Conservation (phyloP, 2,113 vertebrate species). For the Oxygymnocypris stewartii region DNA sequence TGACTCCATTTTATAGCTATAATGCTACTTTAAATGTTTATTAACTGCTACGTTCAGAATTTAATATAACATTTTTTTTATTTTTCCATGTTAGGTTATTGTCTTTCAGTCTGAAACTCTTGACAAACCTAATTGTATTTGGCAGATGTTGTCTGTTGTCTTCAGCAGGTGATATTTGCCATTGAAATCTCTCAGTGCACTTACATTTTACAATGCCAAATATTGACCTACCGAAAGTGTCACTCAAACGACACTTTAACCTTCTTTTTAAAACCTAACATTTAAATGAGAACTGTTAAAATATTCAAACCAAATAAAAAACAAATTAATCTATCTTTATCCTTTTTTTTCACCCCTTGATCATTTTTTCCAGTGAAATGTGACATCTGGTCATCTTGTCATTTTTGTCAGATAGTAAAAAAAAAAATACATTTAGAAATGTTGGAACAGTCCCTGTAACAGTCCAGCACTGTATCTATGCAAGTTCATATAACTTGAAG, state of each 20-base stretch:
- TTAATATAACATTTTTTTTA: background rate
- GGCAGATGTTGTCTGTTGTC: slow-evolving; percentile 7
- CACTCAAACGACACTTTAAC: background rate
- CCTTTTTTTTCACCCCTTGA: background rate
- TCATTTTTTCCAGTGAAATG: slow-evolving; percentile 11
- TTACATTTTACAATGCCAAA: slow-evolving; percentile 6
- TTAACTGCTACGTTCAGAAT: background rate
- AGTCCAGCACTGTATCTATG: slow-evolving; percentile 50
- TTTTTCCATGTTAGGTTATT: background rate
- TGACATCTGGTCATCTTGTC: slow-evolving; percentile 27
- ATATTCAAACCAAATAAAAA: background rate
- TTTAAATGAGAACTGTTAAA: background rate
- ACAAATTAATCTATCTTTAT: background rate
- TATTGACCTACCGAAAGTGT: background rate
- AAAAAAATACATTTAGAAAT: background rate
- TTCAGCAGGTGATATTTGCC: background rate
- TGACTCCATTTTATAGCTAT: background rate
- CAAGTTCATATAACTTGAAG: slow-evolving; percentile 55
- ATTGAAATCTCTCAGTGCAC: background rate
- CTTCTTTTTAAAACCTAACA: background rate
- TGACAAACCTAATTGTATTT: slow-evolving; percentile 2
- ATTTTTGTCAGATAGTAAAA: slow-evolving; percentile 30
- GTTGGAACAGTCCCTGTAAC: slow-evolving; percentile 30
- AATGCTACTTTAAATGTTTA: background rate
- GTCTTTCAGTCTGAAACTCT: background rate